These are phyloP conservation scores for Pseudomyrmex concolor DNA, from an alignment of 1,140 invertebrate genomes.

Conservation along the genomic window DNA sequence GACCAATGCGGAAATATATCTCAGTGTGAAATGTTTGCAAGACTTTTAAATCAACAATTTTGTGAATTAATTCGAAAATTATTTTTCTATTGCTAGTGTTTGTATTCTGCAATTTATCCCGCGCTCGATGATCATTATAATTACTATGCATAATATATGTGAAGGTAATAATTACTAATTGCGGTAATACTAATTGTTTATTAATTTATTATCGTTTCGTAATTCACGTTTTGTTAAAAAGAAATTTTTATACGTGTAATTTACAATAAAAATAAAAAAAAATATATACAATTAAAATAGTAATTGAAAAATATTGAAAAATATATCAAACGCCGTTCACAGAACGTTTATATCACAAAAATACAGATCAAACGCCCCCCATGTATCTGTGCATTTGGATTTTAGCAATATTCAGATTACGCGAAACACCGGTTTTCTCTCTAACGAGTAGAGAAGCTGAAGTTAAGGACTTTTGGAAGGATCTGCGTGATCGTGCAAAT, in stretches of 20 bases:
- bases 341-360: neutral
- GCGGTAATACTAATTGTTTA: too few species aligned
- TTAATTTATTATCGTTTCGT: neutral
- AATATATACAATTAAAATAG: neutral
- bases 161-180: too few species aligned
- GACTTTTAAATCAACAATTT: too few species aligned
- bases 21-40: too few species aligned
- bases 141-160: too few species aligned
- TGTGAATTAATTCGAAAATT: too few species aligned
- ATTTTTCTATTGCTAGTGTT: too few species aligned
- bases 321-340: neutral
- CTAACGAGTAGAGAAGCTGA: neutral
- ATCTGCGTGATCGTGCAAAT: constrained; percentile 44
- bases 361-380: neutral
- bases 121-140: too few species aligned
- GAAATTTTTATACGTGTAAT: neutral
- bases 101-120: too few species aligned
- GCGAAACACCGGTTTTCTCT: neutral
- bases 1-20: too few species aligned
- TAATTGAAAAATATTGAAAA: neutral
- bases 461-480: constrained; percentile 42
- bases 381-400: neutral
- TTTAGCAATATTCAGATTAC: neutral
- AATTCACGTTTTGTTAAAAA: neutral
- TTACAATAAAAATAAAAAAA: neutral